Conservation (phyloP, 2,888 invertebrate species). For the Lithophane ornitopus region DNA sequence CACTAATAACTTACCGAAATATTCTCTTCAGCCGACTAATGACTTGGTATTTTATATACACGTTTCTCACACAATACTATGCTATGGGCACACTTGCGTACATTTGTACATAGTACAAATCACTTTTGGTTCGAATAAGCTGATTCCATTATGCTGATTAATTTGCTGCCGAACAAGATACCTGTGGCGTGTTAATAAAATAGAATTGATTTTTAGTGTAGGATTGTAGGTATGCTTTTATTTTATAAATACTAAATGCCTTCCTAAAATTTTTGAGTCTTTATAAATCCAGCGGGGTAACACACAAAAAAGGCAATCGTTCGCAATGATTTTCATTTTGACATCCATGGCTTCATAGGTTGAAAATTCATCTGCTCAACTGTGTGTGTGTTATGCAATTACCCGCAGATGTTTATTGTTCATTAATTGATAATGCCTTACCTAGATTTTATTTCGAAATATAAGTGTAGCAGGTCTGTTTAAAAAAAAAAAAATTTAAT, state of each 20-base stretch:
- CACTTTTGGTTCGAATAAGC: constrained; percentile 50
- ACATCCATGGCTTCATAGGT: no score
- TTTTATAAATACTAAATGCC: not conserved
- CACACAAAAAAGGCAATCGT: no score
- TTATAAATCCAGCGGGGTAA: no score
- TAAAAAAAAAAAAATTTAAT: not conserved
- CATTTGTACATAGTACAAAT: constrained; percentile 61
- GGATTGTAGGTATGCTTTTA: no score
- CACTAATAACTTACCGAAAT: constrained; percentile 84
- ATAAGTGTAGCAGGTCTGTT: constrained; percentile 14
- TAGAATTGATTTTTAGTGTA: constrained; percentile 1
- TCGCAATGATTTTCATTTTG: no score
- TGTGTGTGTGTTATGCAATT: no score
- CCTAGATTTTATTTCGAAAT: not conserved
- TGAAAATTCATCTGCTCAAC: no score
- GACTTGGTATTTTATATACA: constrained; percentile 88
- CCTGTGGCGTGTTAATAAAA: constrained; percentile 19
- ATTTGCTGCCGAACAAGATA: constrained; percentile 29
- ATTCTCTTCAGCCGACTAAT: constrained; percentile 90
- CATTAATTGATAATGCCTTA: not conserved
- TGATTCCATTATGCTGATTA: constrained; percentile 46
- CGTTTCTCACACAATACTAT: constrained; percentile 74
- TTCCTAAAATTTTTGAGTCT: not conserved
- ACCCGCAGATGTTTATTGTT: not conserved
- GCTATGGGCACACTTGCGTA: constrained; percentile 55